A percentile compares a stretch with the other conserved stretches of the same genome.
Evolutionary conservation across 2,888 invertebrate genomes (phyloP).

Genomic region (Sinhomidia bicolor): DNA sequence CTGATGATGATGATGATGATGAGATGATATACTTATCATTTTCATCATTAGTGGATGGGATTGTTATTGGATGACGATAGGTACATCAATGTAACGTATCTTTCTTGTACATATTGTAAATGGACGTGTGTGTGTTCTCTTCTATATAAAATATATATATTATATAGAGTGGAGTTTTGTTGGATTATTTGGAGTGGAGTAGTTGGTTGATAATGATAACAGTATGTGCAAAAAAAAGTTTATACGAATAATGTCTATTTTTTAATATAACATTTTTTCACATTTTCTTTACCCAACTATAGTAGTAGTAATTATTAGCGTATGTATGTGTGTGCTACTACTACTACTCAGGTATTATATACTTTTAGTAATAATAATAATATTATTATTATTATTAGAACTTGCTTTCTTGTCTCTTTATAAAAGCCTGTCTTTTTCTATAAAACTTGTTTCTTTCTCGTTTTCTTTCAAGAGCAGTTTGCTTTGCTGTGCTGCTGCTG

Average conservation of each 20-base stretch:
- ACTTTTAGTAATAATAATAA: background rate
- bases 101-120: background rate
- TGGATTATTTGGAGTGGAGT: no score
- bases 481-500: background rate
- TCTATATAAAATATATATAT: no score
- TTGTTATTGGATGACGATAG: background rate
- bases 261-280: background rate
- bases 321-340: background rate
- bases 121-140: background rate
- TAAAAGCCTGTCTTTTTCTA: background rate
- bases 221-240: no score
- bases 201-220: no score
- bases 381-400: background rate
- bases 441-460: conserved; percentile 43
- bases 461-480: conserved; percentile 6
- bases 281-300: background rate
- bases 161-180: no score
- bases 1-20: background rate
- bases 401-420: background rate
- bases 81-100: no score
- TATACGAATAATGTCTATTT: background rate
- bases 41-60: background rate
- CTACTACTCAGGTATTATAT: no score
- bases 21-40: background rate
- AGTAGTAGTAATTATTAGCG: background rate